Base-by-base conservation (phyloP, 2,888 invertebrate species). In the Lasius fuliginosus region DNA sequence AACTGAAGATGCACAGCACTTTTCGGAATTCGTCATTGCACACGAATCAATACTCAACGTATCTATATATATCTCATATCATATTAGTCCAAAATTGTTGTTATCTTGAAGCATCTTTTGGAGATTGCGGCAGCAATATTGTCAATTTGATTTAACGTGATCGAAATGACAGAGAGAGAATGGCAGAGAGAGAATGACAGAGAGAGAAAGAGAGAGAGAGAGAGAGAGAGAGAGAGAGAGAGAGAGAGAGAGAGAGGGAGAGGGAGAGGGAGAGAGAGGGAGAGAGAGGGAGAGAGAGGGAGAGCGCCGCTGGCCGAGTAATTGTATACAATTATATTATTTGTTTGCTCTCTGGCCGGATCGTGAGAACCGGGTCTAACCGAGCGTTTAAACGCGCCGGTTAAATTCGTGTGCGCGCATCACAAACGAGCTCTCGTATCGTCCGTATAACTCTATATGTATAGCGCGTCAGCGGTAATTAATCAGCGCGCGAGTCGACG, bases 311-410 rank as follows among this genome's bases (percentile, higher is more conserved):
- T 65, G 46, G 65, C 8, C 82, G 65, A 40, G 62, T 68, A 69
- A 62, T 84, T 81, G 79, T 81, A 56, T 79, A 60, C 58, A 82
- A 82, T 84, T 84, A 82, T 69, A 12, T 84, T 75, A 82, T 82
- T 40, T 69, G 77, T 83, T 83, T 69, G 68, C 82, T 74, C 75
- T 82, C 67, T 40, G 56, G n/a, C 82, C 23, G 53, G 83, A 69
- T 79, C 82, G 82, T 82, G 82, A 82, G 82, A 82, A 76, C 33
- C 65, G 3, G 30, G 65, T 58, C 75, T 65, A 69, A 60, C 82
- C 40, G 58, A 76, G 62, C 82, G 75, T 67, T 65, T 40, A 76
- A 76, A 42, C n/a, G 65, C 65, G 36, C 36, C 65, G 18, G 49
- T 33, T 49, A 60, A 76, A 76, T 65, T 75, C 23, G 64, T 33